These are phyloP conservation scores for Takifugu rubripes DNA, from an alignment of 2,797 vertebrate genomes.

Conservation along the genomic window DNA sequence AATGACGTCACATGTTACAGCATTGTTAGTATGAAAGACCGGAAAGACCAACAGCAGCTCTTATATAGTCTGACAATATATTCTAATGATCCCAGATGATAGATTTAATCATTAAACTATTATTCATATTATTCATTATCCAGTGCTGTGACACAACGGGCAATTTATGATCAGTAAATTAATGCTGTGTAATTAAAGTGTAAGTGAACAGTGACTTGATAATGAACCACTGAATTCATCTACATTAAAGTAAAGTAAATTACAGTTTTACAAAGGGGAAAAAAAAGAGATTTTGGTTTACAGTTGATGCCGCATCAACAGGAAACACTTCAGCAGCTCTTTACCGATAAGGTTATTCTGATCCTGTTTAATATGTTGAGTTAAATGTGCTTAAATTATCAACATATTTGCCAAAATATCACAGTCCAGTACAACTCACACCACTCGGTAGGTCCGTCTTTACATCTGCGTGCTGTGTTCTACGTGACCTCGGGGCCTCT, in stretches of 20 bases:
- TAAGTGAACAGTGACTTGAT: background rate
- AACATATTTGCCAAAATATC: too few species aligned
- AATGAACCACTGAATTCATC: constrained; percentile 2
- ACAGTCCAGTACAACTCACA: too few species aligned
- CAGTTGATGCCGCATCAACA: background rate
- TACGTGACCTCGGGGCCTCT: background rate
- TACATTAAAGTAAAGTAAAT: background rate
- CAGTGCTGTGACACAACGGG: constrained; percentile 68
- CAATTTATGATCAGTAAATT: constrained; percentile 65
- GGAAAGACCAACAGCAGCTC: background rate
- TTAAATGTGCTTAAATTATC: too few species aligned
- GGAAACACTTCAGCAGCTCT: too few species aligned
- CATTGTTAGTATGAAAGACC: constrained; percentile 9
- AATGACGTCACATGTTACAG: constrained; percentile 15
- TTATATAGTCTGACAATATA: constrained; percentile 7
- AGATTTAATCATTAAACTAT: constrained; percentile 26
- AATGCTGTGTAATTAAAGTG: constrained; percentile 29
- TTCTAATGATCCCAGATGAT: background rate
- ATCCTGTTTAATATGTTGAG: too few species aligned
- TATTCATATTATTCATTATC: constrained; percentile 69
- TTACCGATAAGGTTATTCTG: too few species aligned
- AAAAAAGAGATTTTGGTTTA: background rate
- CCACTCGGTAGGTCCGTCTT: too few species aligned
- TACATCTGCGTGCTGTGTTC: background rate
- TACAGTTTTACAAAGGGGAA: too few species aligned